These are phyloP conservation scores for Rhyacophila evoluta DNA, from an alignment of 2,888 invertebrate species.

Conservation along the genomic window DNA sequence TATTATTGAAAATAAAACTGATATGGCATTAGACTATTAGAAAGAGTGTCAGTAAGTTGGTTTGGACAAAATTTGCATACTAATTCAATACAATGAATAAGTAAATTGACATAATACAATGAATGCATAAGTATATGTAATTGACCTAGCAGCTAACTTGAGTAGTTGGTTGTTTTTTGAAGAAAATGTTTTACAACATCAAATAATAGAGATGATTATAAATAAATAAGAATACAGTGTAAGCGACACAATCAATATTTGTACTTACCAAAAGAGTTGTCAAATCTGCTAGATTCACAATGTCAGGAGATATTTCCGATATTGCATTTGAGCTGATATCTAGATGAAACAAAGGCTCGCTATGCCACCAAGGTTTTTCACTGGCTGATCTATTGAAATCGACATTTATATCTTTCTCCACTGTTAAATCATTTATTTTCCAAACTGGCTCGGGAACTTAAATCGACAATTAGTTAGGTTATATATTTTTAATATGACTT, in stretches of 20 bases:
- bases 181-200: not conserved
- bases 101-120: no score
- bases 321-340: constrained; percentile 83
- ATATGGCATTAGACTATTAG: no score
- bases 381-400: constrained; percentile 71
- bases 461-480: constrained; percentile 51
- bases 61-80: no score
- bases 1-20: no score
- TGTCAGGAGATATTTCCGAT: constrained; percentile 73
- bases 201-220: not conserved
- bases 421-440: constrained; percentile 76
- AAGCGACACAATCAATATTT: not conserved
- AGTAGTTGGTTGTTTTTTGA: not conserved
- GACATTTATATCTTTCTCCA: constrained; percentile 72
- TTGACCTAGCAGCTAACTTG: not conserved
- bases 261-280: constrained; percentile 76
- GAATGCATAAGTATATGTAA: no score
- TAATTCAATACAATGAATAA: no score
- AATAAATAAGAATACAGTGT: constrained; percentile 21
- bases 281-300: constrained; percentile 76
- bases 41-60: no score
- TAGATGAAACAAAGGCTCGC: constrained; percentile 80
- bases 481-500: not conserved
- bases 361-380: constrained; percentile 86
- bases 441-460: constrained; percentile 81